Conservation (phyloP, 2,797 vertebrate genomes). For the Enteromius anoplus region DNA sequence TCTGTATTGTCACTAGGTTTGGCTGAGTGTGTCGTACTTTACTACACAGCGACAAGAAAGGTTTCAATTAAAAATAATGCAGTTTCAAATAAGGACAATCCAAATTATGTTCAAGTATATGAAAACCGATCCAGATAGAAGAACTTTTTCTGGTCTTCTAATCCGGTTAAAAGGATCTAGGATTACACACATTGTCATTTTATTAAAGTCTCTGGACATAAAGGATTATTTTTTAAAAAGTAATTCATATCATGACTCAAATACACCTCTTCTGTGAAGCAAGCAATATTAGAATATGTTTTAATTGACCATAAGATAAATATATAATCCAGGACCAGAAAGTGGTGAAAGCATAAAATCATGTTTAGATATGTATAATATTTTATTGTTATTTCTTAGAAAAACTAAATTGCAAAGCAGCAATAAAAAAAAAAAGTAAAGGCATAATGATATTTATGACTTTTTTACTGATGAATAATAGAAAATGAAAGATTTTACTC, state of each 20-base stretch:
- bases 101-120: background rate
- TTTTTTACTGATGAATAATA: background rate
- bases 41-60: background rate
- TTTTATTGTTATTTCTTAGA: background rate
- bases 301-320: background rate
- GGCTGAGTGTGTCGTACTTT: background rate
- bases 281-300: background rate
- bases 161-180: background rate
- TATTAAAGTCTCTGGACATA: background rate
- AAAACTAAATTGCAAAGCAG: background rate
- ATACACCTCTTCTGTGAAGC: background rate
- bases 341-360: background rate
- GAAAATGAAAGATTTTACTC: no score
- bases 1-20: background rate
- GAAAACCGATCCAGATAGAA: background rate
- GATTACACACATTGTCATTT: background rate
- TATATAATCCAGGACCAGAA: background rate
- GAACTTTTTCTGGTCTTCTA: background rate
- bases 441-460: background rate
- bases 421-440: background rate
- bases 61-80: background rate
- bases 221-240: background rate
- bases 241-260: background rate
- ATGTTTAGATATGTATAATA: background rate
- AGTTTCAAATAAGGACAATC: background rate